Evolutionary conservation across 2,888 invertebrate species (phyloP), one percentile per base, ranked within the genome.

Genomic region (Rhagonycha lutea): DNA sequence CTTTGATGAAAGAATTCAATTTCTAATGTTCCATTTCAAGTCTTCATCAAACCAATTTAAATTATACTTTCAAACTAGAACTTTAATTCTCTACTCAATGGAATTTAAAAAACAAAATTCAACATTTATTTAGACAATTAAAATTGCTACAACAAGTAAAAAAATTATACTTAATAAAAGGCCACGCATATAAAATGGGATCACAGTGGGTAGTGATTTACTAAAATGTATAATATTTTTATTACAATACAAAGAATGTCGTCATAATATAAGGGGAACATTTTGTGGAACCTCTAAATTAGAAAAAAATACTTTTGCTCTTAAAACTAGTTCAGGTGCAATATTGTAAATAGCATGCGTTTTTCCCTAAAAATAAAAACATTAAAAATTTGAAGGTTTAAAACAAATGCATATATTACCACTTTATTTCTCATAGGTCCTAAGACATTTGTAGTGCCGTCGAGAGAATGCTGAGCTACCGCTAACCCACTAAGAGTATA

Each of bases 401-500:
- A 47, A 47, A 9, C 63, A 10, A 18, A 63, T 11, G 14, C 18
- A 26, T 28, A 28, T 26, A 12, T 70, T 85, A 91, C 92, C 74
- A 96, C 87, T 89, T 94, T 92, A 88, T 96, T 96, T 74, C 88
- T 88, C 4, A 90, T 88, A 73, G 91, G 88, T 8, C 96, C 95
- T 28, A 95, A 88, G 68, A 95, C 87, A 76, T 89, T 88, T 1
- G 91, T 89, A 74, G 90, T 85, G 70, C 87, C 86, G 18, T 88
- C 87, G 14, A 82, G 77, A 69, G 85, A 85, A 80, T 96, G 94
- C 86, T 99, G 99, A 2, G 98, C 95, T 76, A 99, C 91, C 14
- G 98, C 95, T 67, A 99, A 89, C 4, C 99, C 99, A 88, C 98
- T 97, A 68, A 99, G 89, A 1, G 95, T 94, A 86, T 99, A 99